These are phyloP conservation scores for Plumapathes pennacea DNA, from an alignment of 92 coral and sea anemone species.

Conservation along the genomic window DNA sequence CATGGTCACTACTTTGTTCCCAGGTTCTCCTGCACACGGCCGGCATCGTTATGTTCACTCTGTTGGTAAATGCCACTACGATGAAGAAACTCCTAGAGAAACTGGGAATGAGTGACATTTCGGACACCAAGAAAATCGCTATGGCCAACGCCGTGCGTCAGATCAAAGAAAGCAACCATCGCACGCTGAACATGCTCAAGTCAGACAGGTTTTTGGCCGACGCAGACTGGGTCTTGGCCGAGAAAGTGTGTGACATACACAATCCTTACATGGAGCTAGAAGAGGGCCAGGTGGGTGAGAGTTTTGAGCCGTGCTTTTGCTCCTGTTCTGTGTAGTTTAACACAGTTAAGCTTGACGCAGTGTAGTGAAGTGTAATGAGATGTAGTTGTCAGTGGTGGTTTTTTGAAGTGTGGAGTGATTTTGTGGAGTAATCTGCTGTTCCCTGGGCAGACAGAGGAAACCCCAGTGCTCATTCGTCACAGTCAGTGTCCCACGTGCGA, in stretches of 20 bases:
- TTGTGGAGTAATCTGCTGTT: too few relatives aligned
- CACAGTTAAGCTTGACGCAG: too few relatives aligned
- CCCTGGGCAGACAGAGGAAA: constrained; percentile 44
- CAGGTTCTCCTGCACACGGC: constrained; percentile 95
- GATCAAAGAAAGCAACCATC: constrained; percentile 77
- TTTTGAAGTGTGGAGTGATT: too few relatives aligned
- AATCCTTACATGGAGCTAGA: constrained; percentile 89
- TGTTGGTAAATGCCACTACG: constrained; percentile 94
- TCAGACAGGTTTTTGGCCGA: constrained; percentile 98
- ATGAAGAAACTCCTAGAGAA: constrained; percentile 90
- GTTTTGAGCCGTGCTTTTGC: too few relatives aligned
- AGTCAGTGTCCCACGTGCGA: constrained; percentile 97
- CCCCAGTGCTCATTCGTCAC: constrained; percentile 75
- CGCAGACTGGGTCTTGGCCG: constrained; percentile 96
- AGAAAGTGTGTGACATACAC: constrained; percentile 74
- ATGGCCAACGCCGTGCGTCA: constrained; percentile 94
- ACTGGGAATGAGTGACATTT: constrained; percentile 97
- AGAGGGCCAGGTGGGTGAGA: constrained; percentile 86
- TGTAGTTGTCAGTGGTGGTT: too few relatives aligned
- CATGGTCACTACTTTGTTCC: neutral
- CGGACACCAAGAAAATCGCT: constrained; percentile 94
- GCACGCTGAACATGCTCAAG: constrained; percentile 93
- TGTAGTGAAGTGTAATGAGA: too few relatives aligned
- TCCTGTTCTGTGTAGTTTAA: too few relatives aligned
- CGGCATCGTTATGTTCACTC: constrained; percentile 89